Percentiles rank a stretch among this genome's conserved stretches.
Evolutionary conservation across 1,140 invertebrate genomes (phyloP).

Genomic region (Harpegnathos saltator): DNA sequence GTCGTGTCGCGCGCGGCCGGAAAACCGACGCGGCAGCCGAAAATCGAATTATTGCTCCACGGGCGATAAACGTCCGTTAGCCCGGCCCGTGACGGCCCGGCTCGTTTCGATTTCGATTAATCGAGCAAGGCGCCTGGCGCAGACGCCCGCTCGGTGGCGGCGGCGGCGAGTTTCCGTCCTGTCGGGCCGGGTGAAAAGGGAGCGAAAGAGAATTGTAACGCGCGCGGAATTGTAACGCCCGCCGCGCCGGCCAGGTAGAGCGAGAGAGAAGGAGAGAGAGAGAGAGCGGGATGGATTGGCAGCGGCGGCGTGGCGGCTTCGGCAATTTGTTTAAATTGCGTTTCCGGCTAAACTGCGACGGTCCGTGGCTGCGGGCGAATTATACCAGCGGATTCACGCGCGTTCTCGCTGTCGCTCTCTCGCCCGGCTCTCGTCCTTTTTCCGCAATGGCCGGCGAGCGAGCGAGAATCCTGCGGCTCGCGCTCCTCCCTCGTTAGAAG

Average conservation of each 20-base stretch:
- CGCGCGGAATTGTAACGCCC: conserved; percentile 13
- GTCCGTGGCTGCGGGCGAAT: conserved; percentile 74
- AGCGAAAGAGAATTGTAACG: conserved; percentile 51
- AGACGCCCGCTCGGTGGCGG: conserved; percentile 26
- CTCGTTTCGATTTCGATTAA: conserved; percentile 83
- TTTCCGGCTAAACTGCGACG: conserved; percentile 77
- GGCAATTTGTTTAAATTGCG: conserved; percentile 82
- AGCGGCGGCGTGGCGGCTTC: conserved; percentile 58
- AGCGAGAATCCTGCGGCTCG: background rate
- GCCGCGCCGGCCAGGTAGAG: too few relatives aligned
- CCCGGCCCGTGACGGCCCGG: conserved; percentile 58
- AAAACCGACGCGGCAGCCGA: conserved; percentile 67
- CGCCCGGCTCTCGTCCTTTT: background rate
- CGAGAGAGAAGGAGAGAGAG: conserved; percentile 11
- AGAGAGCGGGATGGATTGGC: conserved; percentile 32
- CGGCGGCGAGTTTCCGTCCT: background rate
- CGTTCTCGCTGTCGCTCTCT: conserved; percentile 74
- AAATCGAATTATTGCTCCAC: conserved; percentile 82
- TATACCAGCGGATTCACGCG: conserved; percentile 70
- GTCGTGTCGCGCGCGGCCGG: conserved; percentile 48
- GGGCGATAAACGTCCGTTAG: conserved; percentile 80
- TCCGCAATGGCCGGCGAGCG: background rate
- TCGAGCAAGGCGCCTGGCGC: conserved; percentile 74
- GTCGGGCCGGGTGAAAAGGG: conserved; percentile 33
- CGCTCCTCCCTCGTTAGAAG: too few relatives aligned